These are phyloP conservation scores for Calypte anna DNA, from an alignment of 2,113 vertebrate species.

Conservation along the genomic window DNA sequence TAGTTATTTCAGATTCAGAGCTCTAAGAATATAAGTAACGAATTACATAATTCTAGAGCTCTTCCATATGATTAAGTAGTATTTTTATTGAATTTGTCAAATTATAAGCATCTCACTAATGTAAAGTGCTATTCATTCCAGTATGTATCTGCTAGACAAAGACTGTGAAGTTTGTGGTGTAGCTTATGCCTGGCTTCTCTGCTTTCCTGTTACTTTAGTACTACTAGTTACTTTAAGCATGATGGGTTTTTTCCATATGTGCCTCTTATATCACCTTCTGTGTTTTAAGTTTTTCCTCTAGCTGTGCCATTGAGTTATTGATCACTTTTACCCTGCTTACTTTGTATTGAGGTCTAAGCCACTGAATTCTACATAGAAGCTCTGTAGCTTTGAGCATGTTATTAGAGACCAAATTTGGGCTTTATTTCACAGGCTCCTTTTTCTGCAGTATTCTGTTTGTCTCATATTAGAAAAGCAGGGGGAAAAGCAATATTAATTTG, in stretches of 20 bases:
- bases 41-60: neutral
- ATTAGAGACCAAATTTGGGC: neutral
- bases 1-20: neutral
- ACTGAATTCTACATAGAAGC: neutral
- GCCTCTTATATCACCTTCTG: neutral
- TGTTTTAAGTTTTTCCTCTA: neutral
- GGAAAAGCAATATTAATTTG: neutral
- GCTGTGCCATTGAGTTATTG: neutral
- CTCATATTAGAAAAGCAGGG: neutral
- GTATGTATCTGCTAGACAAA: neutral
- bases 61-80: neutral
- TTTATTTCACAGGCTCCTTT: neutral
- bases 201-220: neutral
- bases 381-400: neutral
- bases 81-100: neutral
- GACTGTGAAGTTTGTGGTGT: neutral
- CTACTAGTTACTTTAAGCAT: neutral
- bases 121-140: neutral
- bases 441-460: neutral
- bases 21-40: neutral
- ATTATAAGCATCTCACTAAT: neutral
- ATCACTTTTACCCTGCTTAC: neutral
- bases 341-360: neutral
- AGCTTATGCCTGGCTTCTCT: neutral
- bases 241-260: neutral